Conservation (phyloP, 2,888 invertebrate genomes). For the Emmelina monodactyla region DNA sequence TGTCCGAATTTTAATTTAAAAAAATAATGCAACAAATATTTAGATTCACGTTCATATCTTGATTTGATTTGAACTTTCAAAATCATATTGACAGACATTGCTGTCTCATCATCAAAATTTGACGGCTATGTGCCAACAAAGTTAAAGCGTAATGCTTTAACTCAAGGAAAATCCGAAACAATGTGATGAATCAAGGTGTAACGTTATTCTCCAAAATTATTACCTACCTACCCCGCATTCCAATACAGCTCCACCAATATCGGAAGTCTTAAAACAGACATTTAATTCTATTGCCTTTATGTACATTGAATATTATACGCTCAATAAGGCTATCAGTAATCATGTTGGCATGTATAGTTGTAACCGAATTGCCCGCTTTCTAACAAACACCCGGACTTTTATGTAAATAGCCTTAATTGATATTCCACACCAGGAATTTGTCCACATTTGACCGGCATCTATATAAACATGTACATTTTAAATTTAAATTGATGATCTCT, state of each 20-base stretch:
- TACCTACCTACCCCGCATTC: slow-evolving; percentile 17
- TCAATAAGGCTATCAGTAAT: slow-evolving; percentile 44
- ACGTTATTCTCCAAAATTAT: neutral
- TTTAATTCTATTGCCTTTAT: slow-evolving; percentile 41
- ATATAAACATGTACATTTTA: slow-evolving; percentile 54
- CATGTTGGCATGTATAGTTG: slow-evolving; percentile 44
- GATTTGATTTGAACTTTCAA: too few species aligned
- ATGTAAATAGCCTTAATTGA: slow-evolving; percentile 58
- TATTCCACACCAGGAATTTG: slow-evolving; percentile 51
- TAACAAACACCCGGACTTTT: slow-evolving; percentile 62
- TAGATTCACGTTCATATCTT: too few species aligned
- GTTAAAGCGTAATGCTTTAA: too few species aligned
- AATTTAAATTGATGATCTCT: slow-evolving; percentile 61
- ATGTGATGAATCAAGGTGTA: neutral
- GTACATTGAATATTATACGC: slow-evolving; percentile 38
- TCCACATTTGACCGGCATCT: slow-evolving; percentile 64
- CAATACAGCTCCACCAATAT: slow-evolving; percentile 24
- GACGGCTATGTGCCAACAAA: too few species aligned
- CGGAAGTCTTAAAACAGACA: slow-evolving; percentile 48
- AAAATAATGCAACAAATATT: too few species aligned
- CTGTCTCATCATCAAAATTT: too few species aligned
- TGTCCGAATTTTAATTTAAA: too few species aligned
- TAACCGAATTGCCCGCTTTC: slow-evolving; percentile 66
- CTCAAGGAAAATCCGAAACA: neutral
- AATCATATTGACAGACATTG: too few species aligned